Percentiles rank a stretch among this genome's conserved stretches.
Evolutionary conservation across 2,888 invertebrate genomes (phyloP).

Genomic region (Nemapogon koenigi): DNA sequence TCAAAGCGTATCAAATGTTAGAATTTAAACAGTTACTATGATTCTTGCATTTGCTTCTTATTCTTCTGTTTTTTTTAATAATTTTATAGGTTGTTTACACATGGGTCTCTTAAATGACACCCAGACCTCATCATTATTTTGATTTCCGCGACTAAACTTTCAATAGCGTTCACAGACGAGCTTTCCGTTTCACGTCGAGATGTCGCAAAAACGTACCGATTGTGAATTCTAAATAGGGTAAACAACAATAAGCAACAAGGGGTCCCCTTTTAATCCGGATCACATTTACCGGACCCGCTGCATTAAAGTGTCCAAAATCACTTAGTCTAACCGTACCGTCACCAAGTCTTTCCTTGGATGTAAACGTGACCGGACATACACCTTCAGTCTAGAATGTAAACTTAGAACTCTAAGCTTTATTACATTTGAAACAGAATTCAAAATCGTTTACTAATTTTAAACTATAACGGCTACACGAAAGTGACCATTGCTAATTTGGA

Average conservation of each 20-base stretch:
- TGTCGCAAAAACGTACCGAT: conserved; percentile 11
- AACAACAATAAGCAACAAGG: conserved; percentile 11
- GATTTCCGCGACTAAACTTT: too few relatives aligned
- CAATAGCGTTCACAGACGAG: conserved; percentile 1
- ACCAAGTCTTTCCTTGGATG: conserved; percentile 2
- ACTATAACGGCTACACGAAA: conserved; percentile 35
- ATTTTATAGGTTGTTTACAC: too few relatives aligned
- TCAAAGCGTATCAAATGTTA: too few relatives aligned
- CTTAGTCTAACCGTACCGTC: conserved; percentile 5
- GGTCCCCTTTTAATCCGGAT: conserved; percentile 10
- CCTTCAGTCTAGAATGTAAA: not conserved
- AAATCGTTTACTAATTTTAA: conserved; percentile 19
- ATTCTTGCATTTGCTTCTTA: too few relatives aligned
- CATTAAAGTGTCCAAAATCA: conserved; percentile 11
- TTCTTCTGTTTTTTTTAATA: too few relatives aligned
- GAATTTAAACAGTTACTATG: too few relatives aligned
- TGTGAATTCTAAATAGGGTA: conserved; percentile 10
- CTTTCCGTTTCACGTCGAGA: not conserved
- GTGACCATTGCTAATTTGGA: conserved; percentile 43
- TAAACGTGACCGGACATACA: conserved; percentile 4
- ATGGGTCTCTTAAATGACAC: too few relatives aligned
- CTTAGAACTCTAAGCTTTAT: too few relatives aligned
- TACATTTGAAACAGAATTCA: not conserved
- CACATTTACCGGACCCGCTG: conserved; percentile 8
- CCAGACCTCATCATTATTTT: too few relatives aligned